A percentile compares a stretch with the other conserved stretches of the same genome.
Evolutionary conservation across 92 coral and sea anemone genomes (phyloP).

Genomic region (Virgularia gustaviana): DNA sequence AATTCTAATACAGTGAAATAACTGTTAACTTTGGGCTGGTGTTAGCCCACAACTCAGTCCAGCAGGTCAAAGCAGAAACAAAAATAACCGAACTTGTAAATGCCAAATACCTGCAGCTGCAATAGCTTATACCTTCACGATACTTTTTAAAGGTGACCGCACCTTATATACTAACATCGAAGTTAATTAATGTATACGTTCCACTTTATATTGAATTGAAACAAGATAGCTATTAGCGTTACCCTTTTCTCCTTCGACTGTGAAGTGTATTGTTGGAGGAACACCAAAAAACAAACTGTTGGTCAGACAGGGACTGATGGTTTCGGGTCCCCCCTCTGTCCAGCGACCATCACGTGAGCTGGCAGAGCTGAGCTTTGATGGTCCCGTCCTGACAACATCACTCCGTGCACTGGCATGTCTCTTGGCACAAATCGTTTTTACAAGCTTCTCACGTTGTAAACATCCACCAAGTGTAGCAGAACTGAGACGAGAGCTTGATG

Average conservation of each 20-base stretch:
- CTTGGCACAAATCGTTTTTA: conserved; percentile 15
- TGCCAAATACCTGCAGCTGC: neutral
- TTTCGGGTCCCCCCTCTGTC: conserved; percentile 53
- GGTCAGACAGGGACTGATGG: conserved; percentile 60
- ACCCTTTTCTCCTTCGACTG: conserved; percentile 93
- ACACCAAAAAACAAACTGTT: conserved; percentile 74
- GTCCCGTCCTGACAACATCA: neutral
- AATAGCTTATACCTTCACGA: no score
- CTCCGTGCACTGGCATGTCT: conserved; percentile 29
- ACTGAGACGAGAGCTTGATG: conserved; percentile 3
- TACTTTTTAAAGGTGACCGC: no score
- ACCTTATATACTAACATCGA: no score
- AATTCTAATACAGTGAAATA: no score
- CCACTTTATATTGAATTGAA: neutral
- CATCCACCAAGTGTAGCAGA: conserved; percentile 14
- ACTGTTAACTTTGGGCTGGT: no score
- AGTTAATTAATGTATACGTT: neutral
- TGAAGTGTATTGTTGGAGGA: conserved; percentile 72
- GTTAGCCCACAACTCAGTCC: no score
- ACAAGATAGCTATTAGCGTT: neutral
- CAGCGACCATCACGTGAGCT: conserved; percentile 54
- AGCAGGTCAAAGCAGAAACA: no score
- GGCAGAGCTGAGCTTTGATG: conserved; percentile 30
- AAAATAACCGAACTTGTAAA: neutral
- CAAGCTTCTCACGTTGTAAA: conserved; percentile 30